Percentiles rank a stretch among this genome's conserved stretches.
phyloP scores from a whole-genome alignment of 2,797 vertebrate genomes.

The Gymnothorax reevesii region DNA sequence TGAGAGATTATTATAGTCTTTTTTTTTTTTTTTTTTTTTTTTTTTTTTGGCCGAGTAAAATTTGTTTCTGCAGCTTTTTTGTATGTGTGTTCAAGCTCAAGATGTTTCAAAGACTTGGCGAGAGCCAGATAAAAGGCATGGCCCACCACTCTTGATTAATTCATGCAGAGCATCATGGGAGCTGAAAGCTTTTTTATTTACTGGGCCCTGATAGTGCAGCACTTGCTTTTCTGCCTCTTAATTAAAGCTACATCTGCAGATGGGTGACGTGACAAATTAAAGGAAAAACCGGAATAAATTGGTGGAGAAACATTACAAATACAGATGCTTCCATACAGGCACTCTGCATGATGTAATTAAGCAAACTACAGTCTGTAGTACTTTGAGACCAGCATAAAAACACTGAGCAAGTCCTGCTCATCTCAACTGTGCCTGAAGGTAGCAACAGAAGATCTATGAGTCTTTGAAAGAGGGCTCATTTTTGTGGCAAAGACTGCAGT shows the following conservation, averaged over 20 bases:
- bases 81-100: background rate
- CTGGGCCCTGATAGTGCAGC: background rate
- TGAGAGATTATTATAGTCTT: background rate
- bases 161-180: conserved; percentile 10
- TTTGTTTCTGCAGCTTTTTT: conserved; percentile 33
- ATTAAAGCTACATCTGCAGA: background rate
- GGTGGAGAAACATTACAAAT: too few species aligned
- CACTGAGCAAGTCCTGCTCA: too few species aligned
- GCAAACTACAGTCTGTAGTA: too few species aligned
- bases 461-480: too few species aligned
- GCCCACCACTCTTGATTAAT: background rate
- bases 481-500: too few species aligned
- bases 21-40: background rate
- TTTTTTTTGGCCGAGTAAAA: conserved; percentile 8
- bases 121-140: background rate
- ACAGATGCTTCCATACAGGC: too few species aligned
- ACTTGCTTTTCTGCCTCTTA: background rate
- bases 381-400: too few species aligned
- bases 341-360: too few species aligned
- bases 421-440: too few species aligned
- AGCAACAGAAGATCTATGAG: too few species aligned
- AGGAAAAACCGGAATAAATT: too few species aligned
- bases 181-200: background rate
- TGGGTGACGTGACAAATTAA: too few species aligned
- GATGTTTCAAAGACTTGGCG: background rate